phyloP scores from a whole-genome alignment of 2,888 invertebrate species.

The Apamea crenata region DNA sequence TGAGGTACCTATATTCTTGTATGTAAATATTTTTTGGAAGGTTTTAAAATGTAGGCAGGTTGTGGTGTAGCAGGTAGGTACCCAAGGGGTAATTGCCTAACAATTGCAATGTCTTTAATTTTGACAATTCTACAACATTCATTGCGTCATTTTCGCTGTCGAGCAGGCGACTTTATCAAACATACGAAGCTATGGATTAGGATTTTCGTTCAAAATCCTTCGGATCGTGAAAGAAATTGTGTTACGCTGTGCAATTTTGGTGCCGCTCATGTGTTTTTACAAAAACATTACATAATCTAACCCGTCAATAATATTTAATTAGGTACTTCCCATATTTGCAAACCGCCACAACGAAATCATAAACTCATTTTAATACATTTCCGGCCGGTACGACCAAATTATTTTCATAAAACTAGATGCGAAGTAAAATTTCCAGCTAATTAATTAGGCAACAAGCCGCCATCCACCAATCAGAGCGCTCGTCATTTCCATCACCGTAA shows the following conservation, averaged over 20 bases:
- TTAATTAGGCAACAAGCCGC: conserved; percentile 67
- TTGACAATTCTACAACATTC: background rate
- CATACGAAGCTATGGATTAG: background rate
- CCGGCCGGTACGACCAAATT: conserved; percentile 42
- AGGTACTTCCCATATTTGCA: conserved; percentile 20
- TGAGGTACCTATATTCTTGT: background rate
- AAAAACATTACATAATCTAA: conserved; percentile 19
- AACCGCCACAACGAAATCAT: conserved; percentile 42
- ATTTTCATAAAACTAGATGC: conserved; percentile 64
- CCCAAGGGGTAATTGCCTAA: too few relatives aligned
- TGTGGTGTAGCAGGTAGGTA: background rate
- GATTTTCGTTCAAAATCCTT: background rate
- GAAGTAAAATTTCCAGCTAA: conserved; percentile 64
- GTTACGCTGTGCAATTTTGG: background rate
- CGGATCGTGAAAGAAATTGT: background rate
- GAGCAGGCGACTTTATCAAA: background rate
- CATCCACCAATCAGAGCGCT: conserved; percentile 66
- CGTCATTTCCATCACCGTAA: conserved; percentile 79
- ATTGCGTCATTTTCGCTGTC: background rate
- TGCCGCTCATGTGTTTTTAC: too few relatives aligned
- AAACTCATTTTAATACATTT: conserved; percentile 58
- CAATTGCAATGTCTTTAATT: background rate
- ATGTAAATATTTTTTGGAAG: background rate
- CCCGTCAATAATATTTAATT: conserved; percentile 35
- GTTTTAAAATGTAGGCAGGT: background rate